These are phyloP conservation scores for Tenthredo scrophulariae DNA, from an alignment of 2,888 invertebrate genomes.

Conservation along the genomic window DNA sequence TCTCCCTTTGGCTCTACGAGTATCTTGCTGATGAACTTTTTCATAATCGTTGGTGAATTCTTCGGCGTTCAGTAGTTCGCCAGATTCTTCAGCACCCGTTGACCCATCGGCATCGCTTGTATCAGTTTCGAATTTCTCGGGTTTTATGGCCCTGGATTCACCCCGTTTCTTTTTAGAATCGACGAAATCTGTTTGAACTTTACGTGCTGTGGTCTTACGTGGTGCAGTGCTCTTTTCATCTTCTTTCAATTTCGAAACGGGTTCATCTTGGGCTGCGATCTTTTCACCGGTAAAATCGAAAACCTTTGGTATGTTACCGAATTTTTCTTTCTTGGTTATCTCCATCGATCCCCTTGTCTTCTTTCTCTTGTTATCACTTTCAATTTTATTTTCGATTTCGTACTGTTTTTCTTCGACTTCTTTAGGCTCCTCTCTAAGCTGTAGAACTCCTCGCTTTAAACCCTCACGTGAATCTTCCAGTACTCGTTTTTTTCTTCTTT, in stretches of 20 bases:
- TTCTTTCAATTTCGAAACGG: background rate
- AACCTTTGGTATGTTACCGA: background rate
- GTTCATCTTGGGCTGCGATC: background rate
- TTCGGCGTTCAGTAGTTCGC: background rate
- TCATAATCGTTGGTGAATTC: slow-evolving; percentile 4
- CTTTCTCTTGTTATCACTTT: slow-evolving; percentile 19
- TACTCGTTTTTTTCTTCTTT: slow-evolving; percentile 1
- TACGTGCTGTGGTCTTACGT: background rate
- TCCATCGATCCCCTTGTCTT: slow-evolving; percentile 38
- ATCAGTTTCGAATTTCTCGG: background rate
- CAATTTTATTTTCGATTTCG: slow-evolving; percentile 52
- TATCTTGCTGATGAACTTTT: background rate
- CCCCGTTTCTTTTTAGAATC: background rate
- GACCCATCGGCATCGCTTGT: background rate
- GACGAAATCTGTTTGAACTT: slow-evolving; percentile 17
- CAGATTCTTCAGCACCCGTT: background rate
- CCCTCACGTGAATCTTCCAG: background rate
- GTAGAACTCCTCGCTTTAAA: background rate
- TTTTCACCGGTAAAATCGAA: slow-evolving; percentile 15
- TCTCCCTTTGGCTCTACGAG: background rate
- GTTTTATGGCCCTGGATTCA: background rate
- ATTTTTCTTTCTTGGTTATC: slow-evolving; percentile 34
- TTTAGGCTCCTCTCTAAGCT: background rate
- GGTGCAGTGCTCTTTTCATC: background rate
- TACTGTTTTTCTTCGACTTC: slow-evolving; percentile 35